Base-by-base conservation (phyloP, 2,113 vertebrate genomes). In the Zosterops japonicus region DNA sequence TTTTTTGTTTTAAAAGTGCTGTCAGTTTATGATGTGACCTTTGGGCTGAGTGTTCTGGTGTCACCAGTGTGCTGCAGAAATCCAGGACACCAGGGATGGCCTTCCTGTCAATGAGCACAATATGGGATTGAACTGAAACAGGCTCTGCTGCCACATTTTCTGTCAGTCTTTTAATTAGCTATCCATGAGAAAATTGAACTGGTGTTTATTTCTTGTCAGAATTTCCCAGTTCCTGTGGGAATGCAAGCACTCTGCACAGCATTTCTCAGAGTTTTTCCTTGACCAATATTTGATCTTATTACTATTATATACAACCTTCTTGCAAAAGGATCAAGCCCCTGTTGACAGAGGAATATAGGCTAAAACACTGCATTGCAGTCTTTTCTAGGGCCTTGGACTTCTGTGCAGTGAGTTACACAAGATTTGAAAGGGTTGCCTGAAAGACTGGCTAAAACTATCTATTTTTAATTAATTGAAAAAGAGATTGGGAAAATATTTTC, bases 301-400 rank as follows among this genome's bases (percentile, higher is more conserved):
- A 8, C 64, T 33, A 17, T 56, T 88, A 56, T 14, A 23, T n/a
- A 4, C 21, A 42, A 6, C 31, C 9, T 80, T 84, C 25, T 46
- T 35, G 36, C 67, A 65, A 65, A 80, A 93, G 75, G 53, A 75
- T 90, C 42, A 49, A 68, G 59, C 46, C 42, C 50, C 27, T 71
- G 12, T 68, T 93, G 82, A 85, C 29, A 79, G 42, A 85, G 71
- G 79, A 90, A 49, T 61, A 44, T 77, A 50, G 50, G 50, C 56
- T 93, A 80, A 88, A 83, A 42, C 49, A 90, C 90, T 90, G 88
- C 88, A 80, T 12, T 95, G 92, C 88, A 93, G 85, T 92, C 77
- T 81, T 78, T 94, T 71, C 69, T 78, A 39, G 47, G 64, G 53
- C 64, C 81, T 91, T 69, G 29, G 33, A 89, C 50, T 89, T 81